These are phyloP conservation scores for Desmodus rotundus DNA, from an alignment of 2,113 vertebrate genomes.

Conservation along the genomic window DNA sequence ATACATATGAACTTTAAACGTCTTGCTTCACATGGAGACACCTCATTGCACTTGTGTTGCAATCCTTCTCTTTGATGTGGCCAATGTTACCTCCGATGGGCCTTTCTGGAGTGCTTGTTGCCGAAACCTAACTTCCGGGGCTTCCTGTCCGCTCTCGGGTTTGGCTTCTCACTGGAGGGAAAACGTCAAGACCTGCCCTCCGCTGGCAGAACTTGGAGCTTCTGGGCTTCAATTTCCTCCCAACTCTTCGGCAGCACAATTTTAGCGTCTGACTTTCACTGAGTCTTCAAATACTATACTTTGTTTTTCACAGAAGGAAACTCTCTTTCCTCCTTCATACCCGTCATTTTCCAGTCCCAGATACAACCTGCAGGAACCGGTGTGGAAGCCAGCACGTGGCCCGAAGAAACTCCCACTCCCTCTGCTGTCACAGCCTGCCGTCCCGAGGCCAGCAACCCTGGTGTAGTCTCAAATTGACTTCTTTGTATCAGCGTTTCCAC, in stretches of 20 bases:
- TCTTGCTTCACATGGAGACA: neutral
- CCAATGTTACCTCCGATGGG: neutral
- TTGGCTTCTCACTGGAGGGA: neutral
- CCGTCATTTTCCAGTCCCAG: neutral
- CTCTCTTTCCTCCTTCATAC: neutral
- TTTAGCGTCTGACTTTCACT: neutral
- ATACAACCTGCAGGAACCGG: neutral
- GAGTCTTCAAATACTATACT: neutral
- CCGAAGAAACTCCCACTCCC: neutral
- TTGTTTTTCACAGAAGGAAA: neutral
- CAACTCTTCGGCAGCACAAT: neutral
- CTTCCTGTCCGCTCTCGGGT: neutral
- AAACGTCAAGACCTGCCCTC: neutral
- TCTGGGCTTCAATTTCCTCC: neutral
- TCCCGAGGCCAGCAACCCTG: rapidly evolving
- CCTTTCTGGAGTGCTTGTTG: neutral
- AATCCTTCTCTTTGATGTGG: neutral
- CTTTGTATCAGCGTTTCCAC: too few relatives aligned
- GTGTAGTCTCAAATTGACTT: neutral
- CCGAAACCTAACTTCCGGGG: neutral
- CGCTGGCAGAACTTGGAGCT: neutral
- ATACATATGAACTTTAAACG: neutral
- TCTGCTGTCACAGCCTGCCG: rapidly evolving
- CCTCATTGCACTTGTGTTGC: neutral
- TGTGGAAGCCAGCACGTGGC: neutral